Conservation (phyloP, 1,140 invertebrate genomes). For the Metaphire vulgaris region DNA sequence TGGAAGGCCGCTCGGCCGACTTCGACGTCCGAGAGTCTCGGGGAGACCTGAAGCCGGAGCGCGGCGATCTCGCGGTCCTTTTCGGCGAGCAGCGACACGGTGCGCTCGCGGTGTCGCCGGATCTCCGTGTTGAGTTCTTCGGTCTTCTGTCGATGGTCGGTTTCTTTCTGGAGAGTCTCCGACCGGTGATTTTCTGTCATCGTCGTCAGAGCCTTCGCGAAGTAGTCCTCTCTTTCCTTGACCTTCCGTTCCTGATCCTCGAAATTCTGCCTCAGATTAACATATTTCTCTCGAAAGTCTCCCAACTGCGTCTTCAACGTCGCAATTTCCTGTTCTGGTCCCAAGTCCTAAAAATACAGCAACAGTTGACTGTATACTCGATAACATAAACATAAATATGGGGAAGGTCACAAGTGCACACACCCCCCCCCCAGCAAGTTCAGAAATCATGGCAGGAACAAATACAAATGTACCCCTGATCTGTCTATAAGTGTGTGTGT, state of each 20-base stretch:
- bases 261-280: constrained; percentile 37
- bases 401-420: too few relatives aligned
- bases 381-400: too few relatives aligned
- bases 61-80: constrained; percentile 71
- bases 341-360: constrained; percentile 37
- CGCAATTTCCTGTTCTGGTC: constrained; percentile 43
- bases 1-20: neutral
- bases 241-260: constrained; percentile 56
- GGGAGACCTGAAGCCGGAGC: constrained; percentile 59
- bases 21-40: constrained; percentile 35
- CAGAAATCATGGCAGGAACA: too few relatives aligned
- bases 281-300: constrained; percentile 44
- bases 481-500: too few relatives aligned
- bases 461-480: too few relatives aligned
- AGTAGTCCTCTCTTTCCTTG: constrained; percentile 37
- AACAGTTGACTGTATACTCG: too few relatives aligned
- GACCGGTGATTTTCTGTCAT: constrained; percentile 56
- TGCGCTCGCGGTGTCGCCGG: constrained; percentile 69
- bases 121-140: constrained; percentile 66
- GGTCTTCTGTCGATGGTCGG: constrained; percentile 58
- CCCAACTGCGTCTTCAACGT: constrained; percentile 44
- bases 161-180: constrained; percentile 55
- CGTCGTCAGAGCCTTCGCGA: constrained; percentile 38
- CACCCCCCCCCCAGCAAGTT: too few relatives aligned
- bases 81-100: constrained; percentile 67